Base-by-base conservation (phyloP, 2,888 invertebrate genomes). In the Ganaspis brasiliensis region DNA sequence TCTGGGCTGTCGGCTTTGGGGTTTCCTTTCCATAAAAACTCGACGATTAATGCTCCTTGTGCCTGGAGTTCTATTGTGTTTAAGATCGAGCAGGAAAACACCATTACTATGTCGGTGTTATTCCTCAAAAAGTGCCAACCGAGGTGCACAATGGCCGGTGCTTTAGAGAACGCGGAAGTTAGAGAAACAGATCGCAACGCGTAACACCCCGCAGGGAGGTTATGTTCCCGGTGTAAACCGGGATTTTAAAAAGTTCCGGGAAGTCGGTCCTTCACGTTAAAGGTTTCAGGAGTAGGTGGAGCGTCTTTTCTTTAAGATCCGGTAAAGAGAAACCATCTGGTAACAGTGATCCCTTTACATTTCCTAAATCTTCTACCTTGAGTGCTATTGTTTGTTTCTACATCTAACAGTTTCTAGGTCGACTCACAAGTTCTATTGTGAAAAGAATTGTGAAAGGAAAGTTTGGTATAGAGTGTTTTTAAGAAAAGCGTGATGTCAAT, bases 121-220 rank as follows among this genome's bases (percentile, higher is more conserved):
- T 73, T 73, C 63, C 70, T 75, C 63, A 75, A 70, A 52, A 72
- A 59, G 49, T 55, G 59, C 73, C 75, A 75, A 78, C 75, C 70
- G 45, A 61, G 31, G 70, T 55, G 52, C 70, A 14, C 70, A 45
- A 56, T 76, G 61, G 77, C 55, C 55, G 72, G 75, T 79, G 78
- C 59, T 76, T 78, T 63, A 77, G 79, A 73, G 82, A 82, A 84
- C 83, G 82, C 83, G 84, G 83, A 85, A 85, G 83, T 81, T 75
- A 57, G 57, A 52, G 76, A 72, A 56, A 72, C 31, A 35, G 14
- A 74, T 74, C 81, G 83, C 83, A 81, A 81, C 74, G 80, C 79
- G 79, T 19, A 16, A 82, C 75, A 67, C 79, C 76, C 70, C 74
- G 79, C 74, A 73, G 9, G 67, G 72, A 72, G 59, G 73, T 73